Conservation (phyloP, 1,140 invertebrate genomes). For the Drosophila fuyamai region DNA sequence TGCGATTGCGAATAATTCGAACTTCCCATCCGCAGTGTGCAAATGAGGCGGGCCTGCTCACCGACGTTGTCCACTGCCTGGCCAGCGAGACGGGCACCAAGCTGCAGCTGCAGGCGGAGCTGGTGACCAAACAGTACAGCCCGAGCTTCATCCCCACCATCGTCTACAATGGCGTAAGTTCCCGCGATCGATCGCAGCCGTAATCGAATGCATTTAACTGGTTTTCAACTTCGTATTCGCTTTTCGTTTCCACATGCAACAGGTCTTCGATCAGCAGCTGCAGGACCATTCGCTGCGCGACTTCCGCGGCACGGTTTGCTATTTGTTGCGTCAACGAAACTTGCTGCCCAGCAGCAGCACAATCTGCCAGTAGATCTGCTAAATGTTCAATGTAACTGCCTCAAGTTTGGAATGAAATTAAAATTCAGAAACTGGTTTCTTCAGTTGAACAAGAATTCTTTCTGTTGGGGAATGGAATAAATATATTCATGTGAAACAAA, state of each 20-base stretch:
- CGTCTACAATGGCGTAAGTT: conserved; percentile 85
- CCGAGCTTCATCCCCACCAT: conserved; percentile 87
- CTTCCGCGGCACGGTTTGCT: conserved; percentile 75
- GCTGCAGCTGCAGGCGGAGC: conserved; percentile 85
- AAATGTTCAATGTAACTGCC: conserved; percentile 35
- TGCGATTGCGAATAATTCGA: background rate
- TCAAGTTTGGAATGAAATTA: conserved; percentile 46
- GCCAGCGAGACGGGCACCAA: conserved; percentile 84
- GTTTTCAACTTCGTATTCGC: conserved; percentile 33
- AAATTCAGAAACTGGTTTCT: conserved; percentile 40
- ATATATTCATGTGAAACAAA: conserved; percentile 11
- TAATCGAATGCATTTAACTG: conserved; percentile 52
- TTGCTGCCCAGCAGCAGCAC: conserved; percentile 32
- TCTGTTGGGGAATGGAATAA: background rate
- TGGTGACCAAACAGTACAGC: conserved; percentile 85
- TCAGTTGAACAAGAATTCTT: conserved; percentile 27
- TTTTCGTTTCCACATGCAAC: conserved; percentile 50
- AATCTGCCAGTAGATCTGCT: conserved; percentile 57
- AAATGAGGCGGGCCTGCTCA: conserved; percentile 70
- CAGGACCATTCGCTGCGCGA: conserved; percentile 76
- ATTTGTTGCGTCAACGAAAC: conserved; percentile 62
- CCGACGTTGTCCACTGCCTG: conserved; percentile 83
- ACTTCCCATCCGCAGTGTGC: conserved; percentile 85
- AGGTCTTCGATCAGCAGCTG: conserved; percentile 80
- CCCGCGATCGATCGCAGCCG: conserved; percentile 15